phyloP scores from a whole-genome alignment of 2,113 vertebrate genomes.

The Numenius arquata region DNA sequence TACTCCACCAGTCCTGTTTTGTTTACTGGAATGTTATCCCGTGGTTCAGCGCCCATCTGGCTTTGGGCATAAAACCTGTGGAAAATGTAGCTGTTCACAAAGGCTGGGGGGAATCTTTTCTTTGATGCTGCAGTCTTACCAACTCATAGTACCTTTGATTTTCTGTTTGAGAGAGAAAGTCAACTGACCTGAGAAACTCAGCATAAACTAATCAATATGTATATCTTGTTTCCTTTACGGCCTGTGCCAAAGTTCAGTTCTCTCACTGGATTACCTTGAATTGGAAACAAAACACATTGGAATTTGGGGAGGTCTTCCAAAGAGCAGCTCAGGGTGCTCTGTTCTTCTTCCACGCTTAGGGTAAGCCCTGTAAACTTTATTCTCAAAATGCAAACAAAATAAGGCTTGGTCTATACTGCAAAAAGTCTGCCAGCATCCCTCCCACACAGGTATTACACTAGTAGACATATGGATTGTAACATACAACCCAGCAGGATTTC shows the following conservation, averaged over 20 bases:
- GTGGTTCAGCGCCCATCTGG: background rate
- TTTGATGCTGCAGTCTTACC: background rate
- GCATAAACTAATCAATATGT: background rate
- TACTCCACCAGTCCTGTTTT: background rate
- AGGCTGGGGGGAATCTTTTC: background rate
- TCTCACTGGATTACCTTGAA: background rate
- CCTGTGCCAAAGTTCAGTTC: background rate
- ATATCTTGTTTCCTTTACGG: background rate
- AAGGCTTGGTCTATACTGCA: background rate
- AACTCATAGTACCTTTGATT: background rate
- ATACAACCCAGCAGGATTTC: background rate
- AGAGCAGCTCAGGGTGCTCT: background rate
- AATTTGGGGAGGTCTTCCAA: background rate
- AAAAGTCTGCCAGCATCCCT: background rate
- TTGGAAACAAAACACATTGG: background rate
- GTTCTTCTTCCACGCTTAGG: background rate
- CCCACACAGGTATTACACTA: rapidly evolving
- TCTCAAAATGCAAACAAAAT: background rate
- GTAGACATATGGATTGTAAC: background rate
- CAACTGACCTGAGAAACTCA: background rate
- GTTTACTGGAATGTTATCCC: slow-evolving; percentile 3
- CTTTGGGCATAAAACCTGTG: background rate
- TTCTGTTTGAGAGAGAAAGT: background rate
- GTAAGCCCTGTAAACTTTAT: background rate
- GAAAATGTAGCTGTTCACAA: background rate